These are phyloP conservation scores for Diorhabda elongata DNA, from an alignment of 1,140 invertebrate species.

Conservation along the genomic window DNA sequence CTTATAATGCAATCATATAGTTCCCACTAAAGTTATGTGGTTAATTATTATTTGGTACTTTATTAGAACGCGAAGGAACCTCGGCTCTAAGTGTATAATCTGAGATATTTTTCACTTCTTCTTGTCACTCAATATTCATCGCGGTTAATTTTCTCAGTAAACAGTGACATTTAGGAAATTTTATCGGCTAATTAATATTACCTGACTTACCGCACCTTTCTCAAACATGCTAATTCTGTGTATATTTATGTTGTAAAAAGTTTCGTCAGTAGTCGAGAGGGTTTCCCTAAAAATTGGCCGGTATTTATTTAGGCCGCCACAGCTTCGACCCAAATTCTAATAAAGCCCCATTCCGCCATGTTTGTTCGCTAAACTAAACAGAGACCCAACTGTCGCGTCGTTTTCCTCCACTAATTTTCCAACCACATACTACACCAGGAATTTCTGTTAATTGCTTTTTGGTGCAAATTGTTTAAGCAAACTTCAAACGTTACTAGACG, in stretches of 20 bases:
- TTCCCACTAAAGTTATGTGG: too few species aligned
- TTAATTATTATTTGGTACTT: too few species aligned
- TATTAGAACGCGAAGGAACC: too few species aligned
- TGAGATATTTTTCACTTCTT: too few species aligned
- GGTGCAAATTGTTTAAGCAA: not conserved
- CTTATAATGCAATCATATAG: too few species aligned
- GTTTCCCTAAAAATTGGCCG: not conserved
- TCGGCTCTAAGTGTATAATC: too few species aligned
- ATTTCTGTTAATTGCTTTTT: constrained; percentile 3
- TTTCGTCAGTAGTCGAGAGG: not conserved
- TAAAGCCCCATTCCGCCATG: constrained; percentile 1
- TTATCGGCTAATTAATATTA: too few species aligned
- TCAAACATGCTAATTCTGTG: not conserved
- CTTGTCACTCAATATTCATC: too few species aligned
- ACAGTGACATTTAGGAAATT: too few species aligned
- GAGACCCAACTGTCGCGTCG: not conserved
- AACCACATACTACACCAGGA: not conserved
- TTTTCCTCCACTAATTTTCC: constrained; percentile 2
- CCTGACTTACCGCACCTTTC: too few species aligned
- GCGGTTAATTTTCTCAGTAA: too few species aligned
- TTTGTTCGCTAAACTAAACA: constrained; percentile 2
- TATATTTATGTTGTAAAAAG: constrained; percentile 3
- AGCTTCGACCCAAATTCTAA: constrained; percentile 2
- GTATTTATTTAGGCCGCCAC: not conserved
- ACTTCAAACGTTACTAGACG: not conserved